Evolutionary conservation across 2,888 invertebrate genomes (phyloP), one percentile per base, ranked within the genome.

Genomic region (Syritta pipiens): DNA sequence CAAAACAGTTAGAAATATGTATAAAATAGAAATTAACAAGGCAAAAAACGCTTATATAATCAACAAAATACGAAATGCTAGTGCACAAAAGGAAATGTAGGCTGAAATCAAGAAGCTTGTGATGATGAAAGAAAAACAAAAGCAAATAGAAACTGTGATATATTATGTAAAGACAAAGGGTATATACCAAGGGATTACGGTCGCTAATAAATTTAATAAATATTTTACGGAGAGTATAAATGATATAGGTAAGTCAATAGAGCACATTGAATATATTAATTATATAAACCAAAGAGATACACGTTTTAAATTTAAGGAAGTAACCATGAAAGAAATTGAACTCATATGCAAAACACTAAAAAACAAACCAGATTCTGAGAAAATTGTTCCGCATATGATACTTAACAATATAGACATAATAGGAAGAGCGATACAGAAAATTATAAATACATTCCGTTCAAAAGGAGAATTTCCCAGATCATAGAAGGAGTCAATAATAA

Each of bases 401-500:
- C n/a, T n/a, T n/a, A n/a, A n/a, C n/a, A n/a, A n/a, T n/a, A n/a
- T n/a, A n/a, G n/a, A n/a, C n/a, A n/a, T n/a, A n/a, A n/a, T n/a
- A n/a, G n/a, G n/a, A n/a, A n/a, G n/a, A n/a, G n/a, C n/a, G n/a
- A 3, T 37, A 14, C 6, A 37, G 7, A 7, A 37, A 6, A 63
- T 40, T 10, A 17, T 35, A 14, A 63, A 35, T 6, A 24, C 26
- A 1, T 44, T 17, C 4, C 24, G 26, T 12, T 14, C 4, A 17
- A 42, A 24, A 1, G 28, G 30, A 30, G n/a, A 37, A 32, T 62
- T 62, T 24, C 48, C 48, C 14, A 35, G 9, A 6, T 30, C 53
- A 12, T 44, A 53, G 59, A 74, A 74, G 9, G 28, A 65, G 1
- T 30, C 65, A 4, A 32, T 74, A 42, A 24, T 59, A 17, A 53